phyloP scores from a whole-genome alignment of 2,113 vertebrate genomes.

The Piliocolobus tephrosceles region DNA sequence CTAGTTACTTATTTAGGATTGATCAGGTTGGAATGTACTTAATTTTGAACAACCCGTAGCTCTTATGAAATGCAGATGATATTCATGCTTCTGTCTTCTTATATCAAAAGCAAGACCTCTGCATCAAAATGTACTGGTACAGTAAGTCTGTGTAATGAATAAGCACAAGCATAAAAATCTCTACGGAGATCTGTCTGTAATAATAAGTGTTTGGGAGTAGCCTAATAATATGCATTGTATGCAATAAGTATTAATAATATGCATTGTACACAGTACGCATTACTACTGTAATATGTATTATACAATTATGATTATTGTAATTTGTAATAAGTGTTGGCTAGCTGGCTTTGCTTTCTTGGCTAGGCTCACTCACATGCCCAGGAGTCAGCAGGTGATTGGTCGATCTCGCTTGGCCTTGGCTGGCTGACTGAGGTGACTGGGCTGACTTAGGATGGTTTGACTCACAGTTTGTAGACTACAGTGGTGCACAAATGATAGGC shows the following conservation, averaged over 20 bases:
- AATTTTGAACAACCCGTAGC: neutral
- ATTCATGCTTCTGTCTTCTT: neutral
- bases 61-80: neutral
- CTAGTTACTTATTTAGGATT: neutral
- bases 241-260: too few species aligned
- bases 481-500: neutral
- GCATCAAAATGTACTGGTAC: neutral
- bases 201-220: neutral
- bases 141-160: neutral
- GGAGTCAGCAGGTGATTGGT: neutral
- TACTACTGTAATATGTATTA: too few species aligned
- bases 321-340: neutral
- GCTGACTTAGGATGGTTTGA: neutral
- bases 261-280: too few species aligned
- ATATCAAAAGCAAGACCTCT: neutral
- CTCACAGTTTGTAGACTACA: neutral
- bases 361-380: neutral
- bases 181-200: too few species aligned
- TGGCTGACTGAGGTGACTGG: neutral
- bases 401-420: neutral
- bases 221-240: too few species aligned
- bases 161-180: neutral
- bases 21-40: neutral
- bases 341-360: neutral
- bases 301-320: too few species aligned